Base-by-base conservation (phyloP, 2,113 vertebrate genomes). In the Archocentrus centrarchus region DNA sequence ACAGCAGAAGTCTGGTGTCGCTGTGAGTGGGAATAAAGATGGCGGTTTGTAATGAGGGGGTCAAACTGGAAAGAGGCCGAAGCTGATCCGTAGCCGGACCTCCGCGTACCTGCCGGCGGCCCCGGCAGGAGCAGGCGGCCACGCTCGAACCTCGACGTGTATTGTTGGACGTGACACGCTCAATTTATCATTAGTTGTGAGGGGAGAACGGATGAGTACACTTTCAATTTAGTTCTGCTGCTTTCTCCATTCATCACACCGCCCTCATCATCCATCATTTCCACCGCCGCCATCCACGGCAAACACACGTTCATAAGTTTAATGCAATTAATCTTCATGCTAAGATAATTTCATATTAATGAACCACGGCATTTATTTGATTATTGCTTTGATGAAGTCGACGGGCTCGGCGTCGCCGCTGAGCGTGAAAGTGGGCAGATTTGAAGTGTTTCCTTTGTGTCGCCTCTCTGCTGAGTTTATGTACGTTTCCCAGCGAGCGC, bases 111-210 rank as follows among this genome's bases (percentile, higher is more conserved):
- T 96, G 95, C 94, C 93, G 94, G 30, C 94, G 94, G 11, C 14
- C 44, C 37, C 13, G 27, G 44, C 68, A 32, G 50, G 55, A 27
- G 55, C 47, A 62, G 83, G 78, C 14, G 22, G 89, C 96, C 90
- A 91, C 96, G 96, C 80, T 97, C 96, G 96, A 96, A 93, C 91
- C 94, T 92, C 92, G 94, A 91, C 96, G 81, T 96, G 96, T 96
- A 97, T 98, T 99, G 98, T 98, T 97, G 95, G 95, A 96, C 94
- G 96, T 96, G 98, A 99, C 98, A 97, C 96, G 98, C 97, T 98
- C 98, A 97, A 98, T 99, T 99, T 98, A 97, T 99, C 98, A 98
- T 98, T 97, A 97, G 97, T 97, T 98, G 97, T 97, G 97, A 97
- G 96, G 95, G 94, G 96, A 96, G 96, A 98, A 98, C 96, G 97